phyloP scores from a whole-genome alignment of 2,888 invertebrate genomes.

The Glyphotaelius pellucidus region DNA sequence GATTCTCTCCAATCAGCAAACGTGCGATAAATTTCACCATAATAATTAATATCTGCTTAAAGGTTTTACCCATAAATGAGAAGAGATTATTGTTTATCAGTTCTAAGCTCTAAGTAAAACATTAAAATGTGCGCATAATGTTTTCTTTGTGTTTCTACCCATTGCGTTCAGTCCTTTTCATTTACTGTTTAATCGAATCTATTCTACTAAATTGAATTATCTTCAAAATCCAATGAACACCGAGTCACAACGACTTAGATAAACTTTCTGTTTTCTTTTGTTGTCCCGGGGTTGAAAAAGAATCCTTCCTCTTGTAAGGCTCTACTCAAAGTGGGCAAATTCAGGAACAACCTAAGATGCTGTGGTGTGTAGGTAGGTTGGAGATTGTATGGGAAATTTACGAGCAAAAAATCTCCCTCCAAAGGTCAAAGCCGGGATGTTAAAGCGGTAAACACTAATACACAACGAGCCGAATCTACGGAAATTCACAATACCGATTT shows the following conservation, averaged over 20 bases:
- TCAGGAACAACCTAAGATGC: neutral
- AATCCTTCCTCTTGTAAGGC: neutral
- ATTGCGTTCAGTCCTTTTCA: neutral
- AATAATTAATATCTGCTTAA: neutral
- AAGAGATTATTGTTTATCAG: neutral
- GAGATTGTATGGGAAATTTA: neutral
- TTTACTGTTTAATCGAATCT: conserved; percentile 2
- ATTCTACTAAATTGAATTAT: neutral
- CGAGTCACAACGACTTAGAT: conserved; percentile 21
- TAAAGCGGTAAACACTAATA: conserved; percentile 26
- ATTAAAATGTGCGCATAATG: neutral
- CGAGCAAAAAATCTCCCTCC: conserved; percentile 25
- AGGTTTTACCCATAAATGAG: neutral
- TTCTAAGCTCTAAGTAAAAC: neutral
- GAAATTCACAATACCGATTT: conserved; percentile 1
- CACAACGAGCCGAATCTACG: conserved; percentile 17
- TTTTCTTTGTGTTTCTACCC: neutral
- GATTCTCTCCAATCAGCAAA: too few species aligned
- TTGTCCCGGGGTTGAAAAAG: neutral
- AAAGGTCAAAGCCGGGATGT: conserved; percentile 29
- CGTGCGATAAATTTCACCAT: too few species aligned
- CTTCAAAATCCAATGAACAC: conserved; percentile 20
- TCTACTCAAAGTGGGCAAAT: conserved; percentile 5
- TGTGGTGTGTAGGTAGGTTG: neutral
- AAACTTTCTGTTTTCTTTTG: conserved; percentile 21